Conservation (phyloP, 2,113 vertebrate genomes). For the Monopterus albus region DNA sequence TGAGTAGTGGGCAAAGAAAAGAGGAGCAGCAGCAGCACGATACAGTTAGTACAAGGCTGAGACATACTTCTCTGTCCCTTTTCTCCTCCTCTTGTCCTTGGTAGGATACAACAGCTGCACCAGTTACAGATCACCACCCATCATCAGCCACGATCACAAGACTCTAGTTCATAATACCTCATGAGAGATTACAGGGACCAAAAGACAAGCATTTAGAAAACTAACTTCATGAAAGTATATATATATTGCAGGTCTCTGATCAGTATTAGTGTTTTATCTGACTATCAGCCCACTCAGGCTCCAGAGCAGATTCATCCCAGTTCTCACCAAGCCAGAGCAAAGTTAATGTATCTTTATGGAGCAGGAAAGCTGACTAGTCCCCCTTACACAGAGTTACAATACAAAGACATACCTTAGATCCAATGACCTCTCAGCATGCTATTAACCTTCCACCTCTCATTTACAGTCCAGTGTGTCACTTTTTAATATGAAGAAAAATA, state of each 20-base stretch:
- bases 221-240: not conserved
- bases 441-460: constrained; percentile 59
- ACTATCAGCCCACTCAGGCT: not conserved
- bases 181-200: not conserved
- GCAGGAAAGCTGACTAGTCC: constrained; percentile 67
- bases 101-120: constrained; percentile 70
- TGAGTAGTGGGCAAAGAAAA: constrained; percentile 69
- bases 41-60: constrained; percentile 38
- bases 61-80: constrained; percentile 43
- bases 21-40: constrained; percentile 48
- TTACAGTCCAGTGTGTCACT: constrained; percentile 44
- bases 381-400: constrained; percentile 63
- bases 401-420: constrained; percentile 65
- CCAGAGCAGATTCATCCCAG: constrained; percentile 13
- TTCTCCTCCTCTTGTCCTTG: constrained; percentile 54
- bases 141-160: constrained; percentile 23
- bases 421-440: constrained; percentile 54
- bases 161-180: constrained; percentile 7
- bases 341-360: constrained; percentile 64
- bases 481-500: constrained; percentile 6
- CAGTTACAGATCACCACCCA: constrained; percentile 23
- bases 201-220: not conserved
- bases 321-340: constrained; percentile 39
- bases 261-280: not conserved
- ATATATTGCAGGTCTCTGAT: not conserved